Evolutionary conservation across 1,140 invertebrate species (phyloP), one percentile per base, ranked within the genome.

Genomic region (Anastrepha ludens): DNA sequence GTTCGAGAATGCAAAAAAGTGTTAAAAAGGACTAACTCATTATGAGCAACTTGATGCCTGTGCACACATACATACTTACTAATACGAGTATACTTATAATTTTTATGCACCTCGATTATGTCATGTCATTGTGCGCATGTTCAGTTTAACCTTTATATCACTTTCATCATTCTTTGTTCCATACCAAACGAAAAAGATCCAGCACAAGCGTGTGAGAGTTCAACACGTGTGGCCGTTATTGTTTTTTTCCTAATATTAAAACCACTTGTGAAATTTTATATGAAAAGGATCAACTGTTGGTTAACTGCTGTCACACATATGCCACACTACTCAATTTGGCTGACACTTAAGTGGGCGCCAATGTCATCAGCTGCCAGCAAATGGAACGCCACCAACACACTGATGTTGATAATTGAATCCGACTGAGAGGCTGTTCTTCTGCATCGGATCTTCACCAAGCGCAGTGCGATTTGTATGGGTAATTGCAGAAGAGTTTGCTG

Each of bases 251-350:
- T n/a, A 13, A 50, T 29, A 50, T 4, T 50, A 29, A 55, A 81
- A 81, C n/a, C 74, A 81, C 74, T 74, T 81, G 74, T 55, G 8
- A 20, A 55, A 20, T 58, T 29, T 47, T 29, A 2, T n/a, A 55
- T 81, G 47, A 81, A 81, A 81, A 81, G 74, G 74, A 20, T 81
- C 74, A 55, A 81, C n/a, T 47, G 15, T 47, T 74, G 4, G 41
- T 41, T 74, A 17, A 74, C 70, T 81, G 74, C 74, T 81, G 74
- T 81, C 74, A 50, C 20, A 55, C 74, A 81, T 81, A 81, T 81
- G 44, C 74, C 74, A 81, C 74, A 41, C 41, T 39, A n/a, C 8
- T 81, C n/a, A 81, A 9, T 29, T 17, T 74, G 67, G 39, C 50
- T 58, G 47, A 17, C 74, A 58, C 74, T 81, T 81, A 55, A 81